Evolutionary conservation across 64 coral and sea anemone genomes (phyloP).

Genomic region (Stichodactyla helianthus): DNA sequence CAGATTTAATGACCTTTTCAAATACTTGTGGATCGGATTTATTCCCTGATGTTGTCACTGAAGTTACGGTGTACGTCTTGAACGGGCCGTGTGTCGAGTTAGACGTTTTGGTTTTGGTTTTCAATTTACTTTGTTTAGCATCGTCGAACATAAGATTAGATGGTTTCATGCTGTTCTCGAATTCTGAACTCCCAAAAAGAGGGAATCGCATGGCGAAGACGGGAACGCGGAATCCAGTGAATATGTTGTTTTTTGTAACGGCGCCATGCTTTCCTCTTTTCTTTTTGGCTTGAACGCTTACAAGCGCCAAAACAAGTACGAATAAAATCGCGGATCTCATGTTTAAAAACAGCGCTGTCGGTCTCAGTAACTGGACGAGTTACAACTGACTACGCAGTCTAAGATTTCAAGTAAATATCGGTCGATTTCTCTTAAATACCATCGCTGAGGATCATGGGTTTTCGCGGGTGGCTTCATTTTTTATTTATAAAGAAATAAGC

Average conservation of each 20-base stretch:
- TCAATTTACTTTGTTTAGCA: constrained; percentile 47
- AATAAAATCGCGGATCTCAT: not conserved
- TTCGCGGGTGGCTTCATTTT: not conserved
- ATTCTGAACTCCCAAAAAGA: constrained; percentile 21
- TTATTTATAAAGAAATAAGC: not conserved
- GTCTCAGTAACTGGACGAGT: not conserved
- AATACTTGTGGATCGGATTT: constrained; percentile 61
- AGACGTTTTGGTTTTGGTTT: constrained; percentile 64
- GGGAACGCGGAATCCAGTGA: constrained; percentile 7
- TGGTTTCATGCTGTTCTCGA: not conserved
- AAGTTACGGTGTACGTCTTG: constrained; percentile 73
- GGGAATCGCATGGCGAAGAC: constrained; percentile 54
- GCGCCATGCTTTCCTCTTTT: constrained; percentile 1
- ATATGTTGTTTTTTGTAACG: not conserved
- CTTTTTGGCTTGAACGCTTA: constrained; percentile 21
- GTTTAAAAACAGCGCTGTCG: not conserved
- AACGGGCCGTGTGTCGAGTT: constrained; percentile 64
- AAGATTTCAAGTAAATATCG: not conserved
- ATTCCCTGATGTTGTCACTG: constrained; percentile 73
- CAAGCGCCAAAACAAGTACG: not conserved
- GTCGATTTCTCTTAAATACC: not conserved
- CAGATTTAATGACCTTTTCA: constrained; percentile 58
- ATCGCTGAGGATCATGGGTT: not conserved
- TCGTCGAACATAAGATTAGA: not conserved
- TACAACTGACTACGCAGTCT: not conserved